Base-by-base conservation (phyloP, 2,888 invertebrate species). In the Machimus rusticus region DNA sequence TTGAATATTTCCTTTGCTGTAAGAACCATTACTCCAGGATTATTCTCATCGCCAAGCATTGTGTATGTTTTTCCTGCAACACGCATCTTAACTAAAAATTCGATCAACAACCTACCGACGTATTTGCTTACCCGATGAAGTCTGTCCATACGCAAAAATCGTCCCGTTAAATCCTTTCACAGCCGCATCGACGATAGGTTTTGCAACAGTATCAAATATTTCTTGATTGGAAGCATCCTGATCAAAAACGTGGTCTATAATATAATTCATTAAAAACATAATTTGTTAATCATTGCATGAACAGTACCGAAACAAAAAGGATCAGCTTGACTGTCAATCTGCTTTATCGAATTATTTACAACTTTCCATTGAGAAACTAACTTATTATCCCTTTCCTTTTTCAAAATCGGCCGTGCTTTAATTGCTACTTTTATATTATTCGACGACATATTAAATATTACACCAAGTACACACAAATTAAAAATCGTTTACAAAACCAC, bases 141-240 rank as follows among this genome's bases (percentile, higher is more conserved):
- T 98, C 92, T 98, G 98, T 8, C 98, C 98, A 91, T 98, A 98
- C 0, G 98, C 97, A 93, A 98, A 97, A 89, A 98, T 95, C 0
- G 98, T 98, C 1, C 97, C 97, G 91, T 97, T 97, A 90, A 96
- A 95, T 2, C 97, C 97, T 89, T 94, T 94, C 16, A 96, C 93
- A 0, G 95, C 95, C 0, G 96, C 94, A 88, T 95, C 94, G 2
- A 97, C 95, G 88, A 97, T 95, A 0, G 96, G 96, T 90, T 95
- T 94, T 0, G 95, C 96, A 89, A 96, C 93, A 87, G 93, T 94
- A 89, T 95, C 92, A 91, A 96, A 97, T 0, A 97, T 94, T 84
- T 94, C 93, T 82, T 92, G 91, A 66, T 96, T 97, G 76, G 93
- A 93, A 23, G 93, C 93, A 4, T 93, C 91, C 88, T 93, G 93